Evolutionary conservation across 2,113 vertebrate genomes (phyloP).

Genomic region (Fregata magnificens): DNA sequence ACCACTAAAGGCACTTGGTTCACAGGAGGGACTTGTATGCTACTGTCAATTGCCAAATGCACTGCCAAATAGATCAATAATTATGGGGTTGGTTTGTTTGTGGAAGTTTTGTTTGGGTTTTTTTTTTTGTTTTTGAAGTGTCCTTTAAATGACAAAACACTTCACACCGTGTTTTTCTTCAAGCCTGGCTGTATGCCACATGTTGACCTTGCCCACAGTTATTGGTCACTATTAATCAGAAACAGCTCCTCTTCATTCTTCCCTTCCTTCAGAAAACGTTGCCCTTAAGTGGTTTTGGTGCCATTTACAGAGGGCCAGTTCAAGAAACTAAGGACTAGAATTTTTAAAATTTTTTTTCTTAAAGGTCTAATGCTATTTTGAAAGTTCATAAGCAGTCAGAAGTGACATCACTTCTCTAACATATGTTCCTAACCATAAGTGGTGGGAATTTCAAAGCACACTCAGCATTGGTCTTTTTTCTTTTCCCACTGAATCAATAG

Average conservation of each 20-base stretch:
- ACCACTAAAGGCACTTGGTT: neutral
- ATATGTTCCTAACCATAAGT: neutral
- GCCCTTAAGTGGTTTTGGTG: neutral
- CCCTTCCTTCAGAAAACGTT: neutral
- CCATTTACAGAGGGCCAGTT: neutral
- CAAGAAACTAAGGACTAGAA: neutral
- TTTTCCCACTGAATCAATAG: neutral
- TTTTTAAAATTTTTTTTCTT: neutral
- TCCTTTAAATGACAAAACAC: neutral
- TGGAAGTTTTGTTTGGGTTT: neutral
- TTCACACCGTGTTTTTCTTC: neutral
- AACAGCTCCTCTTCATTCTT: neutral
- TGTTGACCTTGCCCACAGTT: neutral
- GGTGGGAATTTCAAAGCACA: neutral
- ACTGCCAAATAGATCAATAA: neutral
- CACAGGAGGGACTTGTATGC: neutral
- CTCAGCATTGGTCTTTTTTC: neutral
- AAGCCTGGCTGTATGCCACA: neutral
- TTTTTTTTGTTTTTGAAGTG: too few species aligned
- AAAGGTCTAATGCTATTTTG: neutral
- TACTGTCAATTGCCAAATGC: neutral
- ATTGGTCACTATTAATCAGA: neutral
- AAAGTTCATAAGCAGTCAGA: neutral
- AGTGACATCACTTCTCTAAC: neutral
- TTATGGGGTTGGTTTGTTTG: fast-evolving